These are phyloP conservation scores for Drosophila rubida DNA, from an alignment of 2,888 invertebrate genomes.

Conservation along the genomic window DNA sequence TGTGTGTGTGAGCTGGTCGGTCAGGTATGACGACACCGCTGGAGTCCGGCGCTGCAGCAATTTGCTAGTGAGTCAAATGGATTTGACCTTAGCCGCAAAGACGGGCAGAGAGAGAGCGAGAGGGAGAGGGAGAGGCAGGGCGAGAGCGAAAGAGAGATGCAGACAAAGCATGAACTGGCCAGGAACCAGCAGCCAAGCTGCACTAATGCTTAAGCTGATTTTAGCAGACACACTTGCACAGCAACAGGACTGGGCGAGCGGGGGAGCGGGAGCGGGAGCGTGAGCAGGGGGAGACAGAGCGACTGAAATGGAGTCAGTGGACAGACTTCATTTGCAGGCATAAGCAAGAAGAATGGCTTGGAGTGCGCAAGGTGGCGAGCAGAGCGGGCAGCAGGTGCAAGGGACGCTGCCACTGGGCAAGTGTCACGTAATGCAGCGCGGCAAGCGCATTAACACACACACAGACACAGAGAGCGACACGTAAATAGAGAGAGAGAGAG, in stretches of 20 bases:
- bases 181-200: slow-evolving; percentile 57
- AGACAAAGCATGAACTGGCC: slow-evolving; percentile 25
- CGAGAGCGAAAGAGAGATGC: neutral
- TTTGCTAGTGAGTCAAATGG: slow-evolving; percentile 80
- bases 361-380: neutral
- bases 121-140: neutral
- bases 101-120: neutral
- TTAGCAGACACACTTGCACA: slow-evolving; percentile 50
- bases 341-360: neutral
- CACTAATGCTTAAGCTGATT: slow-evolving; percentile 79
- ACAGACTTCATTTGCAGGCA: slow-evolving; percentile 69
- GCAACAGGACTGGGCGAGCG: too few species aligned
- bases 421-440: slow-evolving; percentile 70
- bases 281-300: slow-evolving; percentile 4
- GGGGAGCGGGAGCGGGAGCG: neutral
- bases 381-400: neutral
- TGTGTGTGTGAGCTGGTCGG: slow-evolving; percentile 46
- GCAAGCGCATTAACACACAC: slow-evolving; percentile 70
- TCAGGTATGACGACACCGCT: slow-evolving; percentile 72
- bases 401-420: slow-evolving; percentile 37
- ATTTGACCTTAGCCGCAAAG: slow-evolving; percentile 77
- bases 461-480: slow-evolving; percentile 8
- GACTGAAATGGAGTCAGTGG: slow-evolving; percentile 16
- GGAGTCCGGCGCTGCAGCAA: slow-evolving; percentile 69
- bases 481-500: slow-evolving; percentile 11